Base-by-base conservation (phyloP, 1,140 invertebrate species). In the Psilanteris sp. region DNA sequence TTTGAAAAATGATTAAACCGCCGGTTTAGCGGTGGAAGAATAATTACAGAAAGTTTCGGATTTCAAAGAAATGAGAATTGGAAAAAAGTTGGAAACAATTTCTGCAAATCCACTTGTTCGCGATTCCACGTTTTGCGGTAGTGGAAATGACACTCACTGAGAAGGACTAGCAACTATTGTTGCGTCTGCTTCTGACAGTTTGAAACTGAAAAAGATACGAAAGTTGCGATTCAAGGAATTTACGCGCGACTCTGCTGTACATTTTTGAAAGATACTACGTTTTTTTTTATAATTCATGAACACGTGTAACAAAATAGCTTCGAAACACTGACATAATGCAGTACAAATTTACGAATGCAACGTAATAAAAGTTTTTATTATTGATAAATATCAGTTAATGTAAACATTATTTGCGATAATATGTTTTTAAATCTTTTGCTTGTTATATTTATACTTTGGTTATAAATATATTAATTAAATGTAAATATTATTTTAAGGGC, bases 131-230 rank as follows among this genome's bases (percentile, higher is more conserved):
- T 71, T 71, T 62, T 48, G 46, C 55, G 67, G 55, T n/a, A 31
- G 37, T 71, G 67, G 67, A 55, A 71, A 62, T 71, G 67, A 71
- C 67, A 71, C 55, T 71, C 37, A 46, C 39, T 34, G 37, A 29
- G 54, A 44, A 70, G 32, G 62, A 48, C 50, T 31, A 39, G 8
- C 41, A 32, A 52, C 57, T 64, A 54, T 72, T 57, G 57, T 64
- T 50, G 46, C 39, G 9, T 31, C 57, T 72, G 68, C 9, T 27
- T 11, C 37, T 55, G 68, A 64, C 68, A 64, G 68, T 54, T 62
- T 26, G 32, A 57, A 64, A 64, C 59, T 50, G 27, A 48, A 72
- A 72, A 72, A 72, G 37, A 39, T 37, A 54, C 20, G 11, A 67
- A 46, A 67, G 31, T 57, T 57, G 39, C 41, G 50, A 18, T 16